Percentiles rank a stretch among this genome's conserved stretches.
Conservation (phyloP, 2,113 vertebrate species). For the Entosphenus tridentatus region DNA sequence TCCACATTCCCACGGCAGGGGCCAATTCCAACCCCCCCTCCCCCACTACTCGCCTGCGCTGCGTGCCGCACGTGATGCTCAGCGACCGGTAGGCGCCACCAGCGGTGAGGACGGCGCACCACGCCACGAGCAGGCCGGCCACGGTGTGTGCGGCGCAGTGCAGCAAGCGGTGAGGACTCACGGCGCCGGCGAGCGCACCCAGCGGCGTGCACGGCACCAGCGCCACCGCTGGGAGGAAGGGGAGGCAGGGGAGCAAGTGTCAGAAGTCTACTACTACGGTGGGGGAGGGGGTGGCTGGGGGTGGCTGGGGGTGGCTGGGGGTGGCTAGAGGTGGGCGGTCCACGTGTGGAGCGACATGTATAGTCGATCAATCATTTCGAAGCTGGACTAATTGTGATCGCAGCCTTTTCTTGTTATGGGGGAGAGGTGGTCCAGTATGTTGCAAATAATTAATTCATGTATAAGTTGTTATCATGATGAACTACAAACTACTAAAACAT, state of each 20-base stretch:
- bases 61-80: slow-evolving; percentile 22
- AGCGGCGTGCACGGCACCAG: slow-evolving; percentile 61
- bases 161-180: slow-evolving; percentile 56
- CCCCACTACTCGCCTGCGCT: slow-evolving; percentile 4
- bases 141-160: slow-evolving; percentile 42
- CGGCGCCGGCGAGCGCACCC: slow-evolving; percentile 47
- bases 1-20: background rate
- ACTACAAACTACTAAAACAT: too few relatives aligned
- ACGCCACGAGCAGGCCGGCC: slow-evolving; percentile 53
- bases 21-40: background rate
- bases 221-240: slow-evolving; percentile 41
- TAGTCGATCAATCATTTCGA: too few relatives aligned
- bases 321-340: background rate
- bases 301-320: background rate
- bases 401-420: too few relatives aligned
- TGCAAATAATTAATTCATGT: too few relatives aligned
- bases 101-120: slow-evolving; percentile 50
- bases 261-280: background rate
- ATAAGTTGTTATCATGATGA: too few relatives aligned
- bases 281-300: background rate
- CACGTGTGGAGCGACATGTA: too few relatives aligned
- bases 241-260: slow-evolving; percentile 7
- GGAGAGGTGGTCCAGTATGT: too few relatives aligned
- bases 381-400: too few relatives aligned
- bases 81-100: slow-evolving; percentile 42